Evolutionary conservation across 2,888 invertebrate genomes (phyloP).

Genomic region (Heliconius charithonia): DNA sequence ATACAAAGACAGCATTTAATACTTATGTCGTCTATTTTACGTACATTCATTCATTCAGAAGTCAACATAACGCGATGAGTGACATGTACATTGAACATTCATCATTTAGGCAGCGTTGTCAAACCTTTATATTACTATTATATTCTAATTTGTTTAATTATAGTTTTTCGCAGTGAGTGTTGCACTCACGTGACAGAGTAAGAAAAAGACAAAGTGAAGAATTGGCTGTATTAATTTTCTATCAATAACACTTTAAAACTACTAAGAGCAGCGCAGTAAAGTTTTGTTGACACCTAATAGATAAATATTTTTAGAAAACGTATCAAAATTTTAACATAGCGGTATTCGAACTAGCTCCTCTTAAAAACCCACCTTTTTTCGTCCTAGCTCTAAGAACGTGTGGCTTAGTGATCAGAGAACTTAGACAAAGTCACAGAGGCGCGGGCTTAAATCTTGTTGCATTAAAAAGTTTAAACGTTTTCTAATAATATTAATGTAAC

Average conservation of each 20-base stretch:
- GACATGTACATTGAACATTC: slow-evolving; percentile 9
- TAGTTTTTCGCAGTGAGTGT: no score
- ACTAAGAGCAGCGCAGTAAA: no score
- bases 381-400: no score
- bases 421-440: no score
- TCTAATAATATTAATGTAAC: no score
- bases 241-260: no score
- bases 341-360: not conserved
- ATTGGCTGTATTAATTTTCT: no score
- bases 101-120: not conserved
- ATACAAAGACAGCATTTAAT: not conserved
- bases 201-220: not conserved
- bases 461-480: no score
- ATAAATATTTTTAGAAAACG: not conserved
- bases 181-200: not conserved
- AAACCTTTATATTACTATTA: not conserved
- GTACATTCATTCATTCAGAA: not conserved
- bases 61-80: not conserved
- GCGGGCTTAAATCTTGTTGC: no score
- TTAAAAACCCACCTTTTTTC: not conserved
- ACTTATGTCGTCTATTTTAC: not conserved
- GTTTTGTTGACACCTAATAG: no score
- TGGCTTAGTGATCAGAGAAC: no score
- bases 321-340: not conserved
- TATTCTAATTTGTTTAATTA: no score